Conservation (phyloP, 1,140 invertebrate species). For the Pseudobourletiella spinata region DNA sequence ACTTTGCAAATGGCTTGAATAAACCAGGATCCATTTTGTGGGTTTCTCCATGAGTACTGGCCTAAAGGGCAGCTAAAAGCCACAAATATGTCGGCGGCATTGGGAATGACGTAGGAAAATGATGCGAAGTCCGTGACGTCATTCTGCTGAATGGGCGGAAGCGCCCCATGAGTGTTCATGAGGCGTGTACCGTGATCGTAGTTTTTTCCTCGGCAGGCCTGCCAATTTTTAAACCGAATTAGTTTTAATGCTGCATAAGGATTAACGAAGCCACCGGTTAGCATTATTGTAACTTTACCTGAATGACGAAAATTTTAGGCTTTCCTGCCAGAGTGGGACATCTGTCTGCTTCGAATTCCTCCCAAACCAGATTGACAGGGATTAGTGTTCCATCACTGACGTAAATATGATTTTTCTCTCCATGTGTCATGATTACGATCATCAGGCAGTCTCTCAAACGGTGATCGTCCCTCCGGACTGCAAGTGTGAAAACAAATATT, state of each 20-base stretch:
- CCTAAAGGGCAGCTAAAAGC: conserved; percentile 89
- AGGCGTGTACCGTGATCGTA: conserved; percentile 44
- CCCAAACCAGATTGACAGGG: conserved; percentile 42
- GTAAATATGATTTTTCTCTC: conserved; percentile 47
- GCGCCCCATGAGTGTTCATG: conserved; percentile 15
- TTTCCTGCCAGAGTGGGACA: conserved; percentile 47
- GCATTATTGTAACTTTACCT: conserved; percentile 36
- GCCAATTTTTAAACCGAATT: conserved; percentile 32
- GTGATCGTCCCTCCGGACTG: conserved; percentile 43
- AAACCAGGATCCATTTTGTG: conserved; percentile 58
- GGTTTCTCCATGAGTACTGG: conserved; percentile 62
- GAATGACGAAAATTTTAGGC: conserved; percentile 46
- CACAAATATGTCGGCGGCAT: conserved; percentile 87
- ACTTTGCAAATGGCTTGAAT: conserved; percentile 55
- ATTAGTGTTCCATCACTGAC: conserved; percentile 43
- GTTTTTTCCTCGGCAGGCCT: conserved; percentile 50
- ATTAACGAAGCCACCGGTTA: background rate
- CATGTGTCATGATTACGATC: conserved; percentile 48
- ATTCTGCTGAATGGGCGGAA: conserved; percentile 10
- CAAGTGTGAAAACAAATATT: conserved; percentile 24
- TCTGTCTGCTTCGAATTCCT: conserved; percentile 46
- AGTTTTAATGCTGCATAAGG: background rate
- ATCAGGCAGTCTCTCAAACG: conserved; percentile 44
- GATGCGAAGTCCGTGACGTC: conserved; percentile 36
- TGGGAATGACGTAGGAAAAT: conserved; percentile 67